These are phyloP conservation scores for Trachelus troglodyta DNA, from an alignment of 2,888 invertebrate genomes.

Conservation along the genomic window DNA sequence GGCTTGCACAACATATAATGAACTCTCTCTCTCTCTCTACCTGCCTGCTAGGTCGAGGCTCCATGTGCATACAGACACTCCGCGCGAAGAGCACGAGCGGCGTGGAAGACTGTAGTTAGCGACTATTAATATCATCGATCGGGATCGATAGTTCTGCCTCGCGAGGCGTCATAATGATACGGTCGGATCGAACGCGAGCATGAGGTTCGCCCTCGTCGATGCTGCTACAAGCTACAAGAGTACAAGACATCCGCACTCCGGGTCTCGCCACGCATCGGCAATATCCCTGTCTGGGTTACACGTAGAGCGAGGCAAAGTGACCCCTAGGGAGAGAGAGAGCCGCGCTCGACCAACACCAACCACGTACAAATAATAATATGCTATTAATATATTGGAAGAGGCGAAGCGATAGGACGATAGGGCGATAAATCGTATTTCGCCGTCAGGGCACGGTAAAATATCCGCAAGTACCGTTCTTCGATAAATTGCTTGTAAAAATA, in stretches of 20 bases:
- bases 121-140: constrained; percentile 64
- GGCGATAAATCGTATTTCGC: constrained; percentile 5
- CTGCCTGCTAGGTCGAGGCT: no score
- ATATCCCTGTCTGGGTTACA: constrained; percentile 12
- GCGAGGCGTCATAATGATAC: constrained; percentile 62
- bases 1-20: no score
- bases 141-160: constrained; percentile 56
- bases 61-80: no score
- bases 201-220: constrained; percentile 34
- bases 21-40: no score
- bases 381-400: constrained; percentile 46
- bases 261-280: constrained; percentile 27
- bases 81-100: constrained; percentile 30
- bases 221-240: constrained; percentile 16
- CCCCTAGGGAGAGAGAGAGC: constrained; percentile 10
- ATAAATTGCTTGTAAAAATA: background rate
- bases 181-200: constrained; percentile 39
- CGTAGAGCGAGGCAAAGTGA: no score
- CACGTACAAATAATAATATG: constrained; percentile 50
- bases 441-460: background rate
- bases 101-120: constrained; percentile 58
- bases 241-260: no score
- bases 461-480: background rate
- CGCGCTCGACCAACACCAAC: constrained; percentile 24
- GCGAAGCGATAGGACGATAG: constrained; percentile 10